Evolutionary conservation across 2,797 vertebrate species (phyloP).

Genomic region (Alfaro cultratus): DNA sequence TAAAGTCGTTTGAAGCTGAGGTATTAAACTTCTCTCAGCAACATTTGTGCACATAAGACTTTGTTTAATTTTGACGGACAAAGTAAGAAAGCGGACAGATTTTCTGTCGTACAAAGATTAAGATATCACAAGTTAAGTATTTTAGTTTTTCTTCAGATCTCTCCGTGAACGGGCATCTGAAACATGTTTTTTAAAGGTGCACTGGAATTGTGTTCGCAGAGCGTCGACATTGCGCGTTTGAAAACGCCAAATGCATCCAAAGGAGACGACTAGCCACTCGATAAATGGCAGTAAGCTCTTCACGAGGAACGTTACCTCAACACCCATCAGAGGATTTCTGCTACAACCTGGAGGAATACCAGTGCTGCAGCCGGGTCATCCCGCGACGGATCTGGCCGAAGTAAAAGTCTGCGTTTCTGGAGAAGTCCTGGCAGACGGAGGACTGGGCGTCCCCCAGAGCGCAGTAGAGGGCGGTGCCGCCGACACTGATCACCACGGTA

Average conservation of each 20-base stretch:
- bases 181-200: slow-evolving; percentile 12
- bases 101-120: slow-evolving; percentile 7
- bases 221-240: slow-evolving; percentile 35
- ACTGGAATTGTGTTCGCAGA: slow-evolving; percentile 32
- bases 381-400: slow-evolving; percentile 87
- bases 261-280: slow-evolving; percentile 26
- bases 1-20: not conserved
- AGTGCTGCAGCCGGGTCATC: slow-evolving; percentile 88
- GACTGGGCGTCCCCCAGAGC: slow-evolving; percentile 90
- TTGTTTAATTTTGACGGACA: slow-evolving; percentile 2
- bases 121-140: slow-evolving; percentile 13
- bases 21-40: not conserved
- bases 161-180: slow-evolving; percentile 20
- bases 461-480: slow-evolving; percentile 96
- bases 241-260: slow-evolving; percentile 22
- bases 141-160: slow-evolving; percentile 20
- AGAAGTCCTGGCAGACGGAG: slow-evolving; percentile 93
- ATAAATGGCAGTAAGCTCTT: slow-evolving; percentile 2
- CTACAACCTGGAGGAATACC: slow-evolving; percentile 85
- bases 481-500: slow-evolving; percentile 95
- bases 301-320: slow-evolving; percentile 18
- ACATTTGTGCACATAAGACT: slow-evolving; percentile 1
- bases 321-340: slow-evolving; percentile 15
- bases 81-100: slow-evolving; percentile 15
- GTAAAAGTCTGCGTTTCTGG: slow-evolving; percentile 94